Conservation (phyloP, 2,888 invertebrate species). For the Dascillus cervinus region DNA sequence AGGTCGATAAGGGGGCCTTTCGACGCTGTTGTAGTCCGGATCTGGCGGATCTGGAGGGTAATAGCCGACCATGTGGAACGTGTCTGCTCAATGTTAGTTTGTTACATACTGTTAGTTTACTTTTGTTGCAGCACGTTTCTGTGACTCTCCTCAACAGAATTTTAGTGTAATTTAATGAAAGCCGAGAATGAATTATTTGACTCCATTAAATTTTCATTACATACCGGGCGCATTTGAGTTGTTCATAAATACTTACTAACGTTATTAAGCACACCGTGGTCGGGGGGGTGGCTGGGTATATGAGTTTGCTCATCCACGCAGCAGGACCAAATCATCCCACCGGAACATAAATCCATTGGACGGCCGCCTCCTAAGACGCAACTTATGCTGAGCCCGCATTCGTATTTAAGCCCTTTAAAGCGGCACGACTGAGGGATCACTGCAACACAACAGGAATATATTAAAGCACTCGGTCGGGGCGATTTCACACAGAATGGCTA, state of each 20-base stretch:
- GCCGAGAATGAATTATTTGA: too few species aligned
- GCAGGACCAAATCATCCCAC: slow-evolving; percentile 92
- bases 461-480: too few species aligned
- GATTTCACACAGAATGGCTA: too few species aligned
- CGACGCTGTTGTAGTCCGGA: slow-evolving; percentile 36
- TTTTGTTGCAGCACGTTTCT: too few species aligned
- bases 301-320: slow-evolving; percentile 68
- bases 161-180: too few species aligned
- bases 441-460: slow-evolving; percentile 48
- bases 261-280: slow-evolving; percentile 66
- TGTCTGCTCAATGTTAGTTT: slow-evolving; percentile 28
- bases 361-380: slow-evolving; percentile 84
- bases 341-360: slow-evolving; percentile 84
- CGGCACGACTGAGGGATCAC: slow-evolving; percentile 86
- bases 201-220: too few species aligned
- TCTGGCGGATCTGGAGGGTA: slow-evolving; percentile 34
- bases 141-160: too few species aligned
- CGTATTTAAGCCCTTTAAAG: slow-evolving; percentile 77
- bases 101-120: slow-evolving; percentile 5
- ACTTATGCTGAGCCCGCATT: slow-evolving; percentile 84
- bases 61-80: slow-evolving; percentile 41
- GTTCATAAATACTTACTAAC: slow-evolving; percentile 69
- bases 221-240: too few species aligned
- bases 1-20: slow-evolving; percentile 31
- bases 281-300: slow-evolving; percentile 35